Percentiles rank a stretch among this genome's conserved stretches.
phyloP scores from a whole-genome alignment of 2,113 vertebrate species.

The Peromyscus polionotus region DNA sequence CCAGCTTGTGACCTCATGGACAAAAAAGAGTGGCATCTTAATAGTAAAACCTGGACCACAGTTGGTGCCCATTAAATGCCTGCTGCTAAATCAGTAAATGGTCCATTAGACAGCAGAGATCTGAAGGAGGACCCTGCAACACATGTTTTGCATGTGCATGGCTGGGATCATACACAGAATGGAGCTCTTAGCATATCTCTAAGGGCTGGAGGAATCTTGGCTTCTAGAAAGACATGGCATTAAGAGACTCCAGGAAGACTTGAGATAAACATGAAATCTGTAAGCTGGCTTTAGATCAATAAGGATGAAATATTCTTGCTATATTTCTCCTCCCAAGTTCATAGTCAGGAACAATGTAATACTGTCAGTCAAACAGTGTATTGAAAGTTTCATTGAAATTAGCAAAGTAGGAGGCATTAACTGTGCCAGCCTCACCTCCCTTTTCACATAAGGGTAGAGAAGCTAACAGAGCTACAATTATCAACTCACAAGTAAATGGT shows the following conservation, averaged over 20 bases:
- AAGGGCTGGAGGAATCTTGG: not conserved
- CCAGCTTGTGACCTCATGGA: not conserved
- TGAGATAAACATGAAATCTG: constrained; percentile 31
- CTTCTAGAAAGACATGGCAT: not conserved
- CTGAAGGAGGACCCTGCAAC: not conserved
- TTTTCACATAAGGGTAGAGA: constrained; percentile 3
- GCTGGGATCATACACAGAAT: not conserved
- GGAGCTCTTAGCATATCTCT: not conserved
- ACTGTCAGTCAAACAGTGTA: constrained; percentile 42
- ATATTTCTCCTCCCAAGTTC: constrained; percentile 27
- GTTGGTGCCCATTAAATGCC: not conserved
- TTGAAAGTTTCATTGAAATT: constrained; percentile 46
- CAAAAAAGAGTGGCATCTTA: not conserved
- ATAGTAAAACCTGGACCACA: not conserved
- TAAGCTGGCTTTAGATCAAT: constrained; percentile 28
- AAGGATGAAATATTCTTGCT: constrained; percentile 14
- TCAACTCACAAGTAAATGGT: constrained; percentile 14
- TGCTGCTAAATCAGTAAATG: not conserved
- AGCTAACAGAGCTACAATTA: constrained; percentile 33
- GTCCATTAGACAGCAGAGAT: not conserved
- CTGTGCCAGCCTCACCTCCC: not conserved
- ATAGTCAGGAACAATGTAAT: constrained; percentile 37
- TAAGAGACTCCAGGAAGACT: not conserved
- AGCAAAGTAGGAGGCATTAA: constrained; percentile 24
- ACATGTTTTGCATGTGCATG: not conserved